Evolutionary conservation across 2,888 invertebrate species (phyloP).

Genomic region (Pyrrhia umbra): DNA sequence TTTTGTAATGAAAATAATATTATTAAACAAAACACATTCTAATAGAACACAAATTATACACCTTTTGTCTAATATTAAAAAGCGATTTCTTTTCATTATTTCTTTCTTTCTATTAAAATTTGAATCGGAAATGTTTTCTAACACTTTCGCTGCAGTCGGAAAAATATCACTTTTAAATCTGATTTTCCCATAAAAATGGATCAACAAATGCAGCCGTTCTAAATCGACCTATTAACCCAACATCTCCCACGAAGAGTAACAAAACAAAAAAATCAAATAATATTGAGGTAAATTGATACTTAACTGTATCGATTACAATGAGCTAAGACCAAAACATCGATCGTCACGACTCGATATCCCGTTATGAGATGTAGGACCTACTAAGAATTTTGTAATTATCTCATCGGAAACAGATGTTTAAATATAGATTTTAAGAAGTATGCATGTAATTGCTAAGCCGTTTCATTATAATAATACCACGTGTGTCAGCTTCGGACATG

Average conservation of each 20-base stretch:
- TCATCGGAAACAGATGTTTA: conserved; percentile 23
- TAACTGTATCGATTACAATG: conserved; percentile 55
- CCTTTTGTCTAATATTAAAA: no score
- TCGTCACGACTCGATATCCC: conserved; percentile 54
- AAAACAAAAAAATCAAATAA: conserved; percentile 18
- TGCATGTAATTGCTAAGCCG: conserved; percentile 1
- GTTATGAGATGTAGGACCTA: conserved; percentile 48
- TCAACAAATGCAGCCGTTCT: background rate
- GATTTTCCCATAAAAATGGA: background rate
- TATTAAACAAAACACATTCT: no score
- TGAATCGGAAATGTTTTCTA: no score
- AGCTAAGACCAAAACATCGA: conserved; percentile 26
- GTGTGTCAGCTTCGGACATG: no score
- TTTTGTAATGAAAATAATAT: no score
- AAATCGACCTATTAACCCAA: conserved; percentile 17
- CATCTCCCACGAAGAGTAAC: conserved; percentile 25
- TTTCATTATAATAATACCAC: no score
- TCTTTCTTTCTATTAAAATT: no score
- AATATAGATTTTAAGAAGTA: conserved; percentile 14
- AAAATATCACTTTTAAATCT: background rate
- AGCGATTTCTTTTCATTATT: no score
- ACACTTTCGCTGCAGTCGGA: no score
- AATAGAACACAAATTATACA: no score
- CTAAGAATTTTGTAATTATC: conserved; percentile 42
- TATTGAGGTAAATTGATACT: conserved; percentile 51